Base-by-base conservation (phyloP, 2,888 invertebrate species). In the Dioctria linearis region DNA sequence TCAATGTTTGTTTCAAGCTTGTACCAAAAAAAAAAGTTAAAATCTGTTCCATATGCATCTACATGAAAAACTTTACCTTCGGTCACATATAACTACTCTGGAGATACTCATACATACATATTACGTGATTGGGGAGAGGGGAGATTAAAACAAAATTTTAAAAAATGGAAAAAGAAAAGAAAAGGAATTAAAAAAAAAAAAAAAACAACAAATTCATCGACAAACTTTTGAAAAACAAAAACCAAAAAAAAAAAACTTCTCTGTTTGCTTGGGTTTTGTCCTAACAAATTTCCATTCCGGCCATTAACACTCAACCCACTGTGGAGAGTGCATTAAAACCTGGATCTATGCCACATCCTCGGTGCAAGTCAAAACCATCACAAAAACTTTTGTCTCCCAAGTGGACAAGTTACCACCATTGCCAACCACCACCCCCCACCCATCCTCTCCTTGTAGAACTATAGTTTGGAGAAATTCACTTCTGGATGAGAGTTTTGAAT, bases 221-320 rank as follows among this genome's bases (percentile, higher is more conserved):
- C 51, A 6, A 51, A 51, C 51, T 51, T 51, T 11, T 9, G 51
- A 11, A 51, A 51, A 25, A 25, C 25, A 25, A 25, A 25, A 8
- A 46, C 46, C 46, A 46, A 46, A 5, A 6, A 5, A 8, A 46
- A 8, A 8, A 57, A 57, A 25, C 25, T 57, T 57, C 11, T 57
- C 11, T 11, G 5, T 57, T 13, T 13, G 57, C 11, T 13, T 4
- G 57, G 25, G 57, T 11, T 57, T 13, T 13, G 57, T 11, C 11
- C 57, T 57, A 57, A 57, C 57, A 57, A 57, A 57, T 57, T 57
- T 57, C 25, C 57, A 57, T 57, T 57, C 57, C 57, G 57, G 57
- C 57, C 57, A 57, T 57, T 57, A 25, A 57, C 57, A n/a, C 57
- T 11, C 57, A 5, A n/a, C 25, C 57, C 57, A 11, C 25, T 25